phyloP scores from a whole-genome alignment of 2,113 vertebrate genomes.

The Triplophysa tibetana region DNA sequence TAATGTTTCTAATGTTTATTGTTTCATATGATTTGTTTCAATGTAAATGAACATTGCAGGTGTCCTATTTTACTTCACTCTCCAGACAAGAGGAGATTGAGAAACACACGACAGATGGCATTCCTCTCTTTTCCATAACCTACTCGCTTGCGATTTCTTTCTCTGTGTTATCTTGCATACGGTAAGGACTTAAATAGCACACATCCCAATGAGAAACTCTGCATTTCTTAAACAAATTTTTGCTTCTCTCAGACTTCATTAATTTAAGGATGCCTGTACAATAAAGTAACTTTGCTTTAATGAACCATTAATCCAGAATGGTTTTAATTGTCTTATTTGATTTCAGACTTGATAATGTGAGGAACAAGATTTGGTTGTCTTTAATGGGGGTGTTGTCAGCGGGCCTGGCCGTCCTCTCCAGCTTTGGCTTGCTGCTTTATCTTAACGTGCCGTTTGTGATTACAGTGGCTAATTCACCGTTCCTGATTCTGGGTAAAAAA shows the following conservation, averaged over 20 bases:
- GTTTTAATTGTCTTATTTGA: slow-evolving; percentile 52
- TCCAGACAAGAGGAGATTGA: slow-evolving; percentile 81
- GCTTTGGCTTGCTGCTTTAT: slow-evolving; percentile 78
- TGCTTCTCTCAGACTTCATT: too few relatives aligned
- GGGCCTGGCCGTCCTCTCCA: slow-evolving; percentile 74
- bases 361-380: slow-evolving; percentile 71
- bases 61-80: slow-evolving; percentile 77
- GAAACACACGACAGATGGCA: slow-evolving; percentile 67
- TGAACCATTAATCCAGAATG: too few relatives aligned
- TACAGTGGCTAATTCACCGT: slow-evolving; percentile 76
- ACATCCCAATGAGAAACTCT: background rate
- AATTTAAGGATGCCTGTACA: too few relatives aligned
- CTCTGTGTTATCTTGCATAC: slow-evolving; percentile 76
- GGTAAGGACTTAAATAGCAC: slow-evolving; percentile 58
- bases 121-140: slow-evolving; percentile 77
- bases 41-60: slow-evolving; percentile 57
- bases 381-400: slow-evolving; percentile 72
- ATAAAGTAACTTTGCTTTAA: too few relatives aligned
- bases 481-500: slow-evolving; percentile 78
- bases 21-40: background rate
- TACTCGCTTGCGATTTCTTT: slow-evolving; percentile 76
- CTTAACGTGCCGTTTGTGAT: slow-evolving; percentile 76
- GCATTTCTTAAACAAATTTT: too few relatives aligned
- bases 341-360: slow-evolving; percentile 72
- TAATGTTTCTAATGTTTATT: too few relatives aligned